Base-by-base conservation (phyloP, 1,140 invertebrate genomes). In the Pomacea maculata region DNA sequence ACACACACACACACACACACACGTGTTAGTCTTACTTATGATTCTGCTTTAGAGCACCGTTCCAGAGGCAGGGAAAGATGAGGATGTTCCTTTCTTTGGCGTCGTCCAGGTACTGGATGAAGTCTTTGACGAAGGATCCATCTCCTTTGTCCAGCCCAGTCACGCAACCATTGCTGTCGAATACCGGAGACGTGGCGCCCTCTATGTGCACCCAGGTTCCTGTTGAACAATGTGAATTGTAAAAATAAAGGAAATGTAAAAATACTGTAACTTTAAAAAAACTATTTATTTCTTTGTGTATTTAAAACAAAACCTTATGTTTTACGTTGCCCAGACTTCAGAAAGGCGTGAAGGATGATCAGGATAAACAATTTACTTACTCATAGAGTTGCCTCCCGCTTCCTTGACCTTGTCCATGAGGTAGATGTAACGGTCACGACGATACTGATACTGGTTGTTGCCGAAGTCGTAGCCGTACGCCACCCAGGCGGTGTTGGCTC, bases 181-280 rank as follows among this genome's bases (percentile, higher is more conserved):
- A 89, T 0, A 83, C 45, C 15, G 86, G 92, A 5, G 90, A 90
- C 54, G 86, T 88, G 45, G 89, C 85, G 8, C 91, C 92, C 71
- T 92, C 91, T 11, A 92, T 88, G 82, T 92, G 92, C 11, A 92
- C 67, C 92, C 92, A 92, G 5, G 91, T 86, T 54, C 92, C 92
- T 92, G 34, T 14, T 3, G 17, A 12, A 21, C 55, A 15, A 63
- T 61, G 15, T 61, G 45, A 52, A 88, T 25, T 90, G 90, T 87
- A 92, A 91, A 86, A 54, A 91, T 81, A 6, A 89, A 90, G 79
- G 34, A 45, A 45, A 45, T 45, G 34, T 45, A 45, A 45, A 45
- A 70, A 2, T 19, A 34, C n/a, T 25, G 34, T 17, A 19, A 70
- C 14, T 25, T 12, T 34, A 4, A 70, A 70, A 70, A 17, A 1